Base-by-base conservation (phyloP, 2,797 vertebrate genomes). In the Cyprinella venusta region DNA sequence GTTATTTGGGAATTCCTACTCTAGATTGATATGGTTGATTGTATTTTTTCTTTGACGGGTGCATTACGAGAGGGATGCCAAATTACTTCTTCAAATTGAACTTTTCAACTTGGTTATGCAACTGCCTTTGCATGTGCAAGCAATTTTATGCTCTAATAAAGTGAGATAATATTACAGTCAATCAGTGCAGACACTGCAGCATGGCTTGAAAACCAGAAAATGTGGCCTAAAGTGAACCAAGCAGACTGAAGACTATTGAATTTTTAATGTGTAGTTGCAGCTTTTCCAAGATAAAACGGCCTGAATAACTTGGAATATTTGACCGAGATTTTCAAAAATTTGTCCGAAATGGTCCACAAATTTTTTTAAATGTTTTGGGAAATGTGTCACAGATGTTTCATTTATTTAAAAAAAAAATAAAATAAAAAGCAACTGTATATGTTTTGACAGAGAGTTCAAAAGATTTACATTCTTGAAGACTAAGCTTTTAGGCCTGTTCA, bases 71-170 rank as follows among this genome's bases (percentile, higher is more conserved):
- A 6, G 16, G 19, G 30, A n/a, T 38, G 48, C n/a, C 16, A 7
- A 30, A 50, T 48, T 24, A 45, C 18, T 42, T 16, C 26, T 48
- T 48, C 19, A 21, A 48, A 30, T 26, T 72, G 56, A 72, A 81
- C 40, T 81, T 63, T 10, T 81, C 56, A 38, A 72, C 79, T 64
- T 33, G 71, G 48, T 56, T 82, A 76, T 76, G 40, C 61, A 83
- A 59, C 64, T 30, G 36, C 68, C 63, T 21, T 68, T 68, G 64
- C 72, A 69, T 76, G 65, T 63, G 64, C 36, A 70, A 15, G 52
- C 74, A 83, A 83, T 77, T 70, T 83, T 83, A 83, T 77, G 81
- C 81, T 83, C 81, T 70, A 83, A 61, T 83, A 77, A 76, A 76
- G 65, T 33, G 5, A 69, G 81, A 77, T 48, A 77, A 83, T 33